Percentiles rank a stretch among this genome's conserved stretches.
Conservation (phyloP, 2,888 invertebrate species). For the Capitulum mitella region DNA sequence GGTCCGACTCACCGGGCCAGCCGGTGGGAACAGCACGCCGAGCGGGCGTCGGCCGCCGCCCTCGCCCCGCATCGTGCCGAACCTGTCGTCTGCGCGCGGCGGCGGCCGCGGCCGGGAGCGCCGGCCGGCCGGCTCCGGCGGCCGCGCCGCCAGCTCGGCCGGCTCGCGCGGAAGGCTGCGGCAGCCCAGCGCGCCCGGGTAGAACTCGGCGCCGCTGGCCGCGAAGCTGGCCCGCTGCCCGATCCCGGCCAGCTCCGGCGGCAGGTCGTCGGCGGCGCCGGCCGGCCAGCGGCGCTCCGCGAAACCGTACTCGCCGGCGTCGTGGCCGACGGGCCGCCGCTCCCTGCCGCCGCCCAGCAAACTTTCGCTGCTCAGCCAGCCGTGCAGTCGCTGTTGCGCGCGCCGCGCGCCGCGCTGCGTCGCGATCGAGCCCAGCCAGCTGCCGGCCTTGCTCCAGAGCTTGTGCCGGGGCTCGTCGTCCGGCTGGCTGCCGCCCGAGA, state of each 20-base stretch:
- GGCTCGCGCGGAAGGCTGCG: background rate
- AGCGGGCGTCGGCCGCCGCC: background rate
- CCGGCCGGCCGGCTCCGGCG: background rate
- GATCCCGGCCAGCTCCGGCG: background rate
- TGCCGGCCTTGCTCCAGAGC: background rate
- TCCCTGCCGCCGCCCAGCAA: background rate
- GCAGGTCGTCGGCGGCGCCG: background rate
- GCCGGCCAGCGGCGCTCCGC: background rate
- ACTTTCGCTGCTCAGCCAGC: constrained; percentile 10
- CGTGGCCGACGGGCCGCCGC: background rate
- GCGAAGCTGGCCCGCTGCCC: background rate
- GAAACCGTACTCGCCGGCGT: background rate
- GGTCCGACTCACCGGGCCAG: background rate
- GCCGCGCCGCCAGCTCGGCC: too few species aligned
- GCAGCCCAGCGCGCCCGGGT: background rate
- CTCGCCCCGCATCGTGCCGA: background rate
- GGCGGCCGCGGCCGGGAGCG: background rate
- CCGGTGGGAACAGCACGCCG: background rate
- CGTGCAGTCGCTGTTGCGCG: background rate
- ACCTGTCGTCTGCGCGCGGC: background rate
- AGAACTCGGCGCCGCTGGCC: background rate
- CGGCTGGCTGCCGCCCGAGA: background rate
- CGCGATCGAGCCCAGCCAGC: background rate
- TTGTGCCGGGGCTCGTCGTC: background rate
- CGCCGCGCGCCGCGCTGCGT: background rate